Percentiles rank a stretch among this genome's conserved stretches.
Conservation (phyloP, 1,140 invertebrate species). For the Bombus picipes region DNA sequence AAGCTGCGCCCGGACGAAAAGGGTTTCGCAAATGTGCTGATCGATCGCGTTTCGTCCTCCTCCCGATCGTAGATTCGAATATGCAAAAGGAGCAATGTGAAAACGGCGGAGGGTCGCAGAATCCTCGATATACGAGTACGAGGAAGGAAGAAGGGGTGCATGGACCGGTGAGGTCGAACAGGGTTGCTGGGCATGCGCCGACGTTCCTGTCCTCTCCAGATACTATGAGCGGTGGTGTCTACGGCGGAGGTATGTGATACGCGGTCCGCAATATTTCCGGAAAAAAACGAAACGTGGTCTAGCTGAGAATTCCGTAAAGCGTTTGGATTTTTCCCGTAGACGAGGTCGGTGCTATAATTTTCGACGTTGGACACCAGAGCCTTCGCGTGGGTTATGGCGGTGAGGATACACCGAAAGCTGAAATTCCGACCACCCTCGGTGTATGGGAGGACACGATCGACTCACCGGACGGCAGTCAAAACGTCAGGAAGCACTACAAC, state of each 20-base stretch:
- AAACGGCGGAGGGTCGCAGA: slow-evolving; percentile 13
- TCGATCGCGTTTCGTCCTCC: slow-evolving; percentile 41
- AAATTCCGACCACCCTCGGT: slow-evolving; percentile 93
- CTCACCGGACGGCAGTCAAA: slow-evolving; percentile 59
- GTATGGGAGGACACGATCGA: slow-evolving; percentile 86
- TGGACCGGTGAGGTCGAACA: slow-evolving; percentile 50
- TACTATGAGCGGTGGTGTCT: slow-evolving; percentile 83
- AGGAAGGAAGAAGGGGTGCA: slow-evolving; percentile 1
- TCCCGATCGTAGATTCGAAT: slow-evolving; percentile 35
- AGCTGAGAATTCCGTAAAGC: not conserved
- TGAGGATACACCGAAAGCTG: slow-evolving; percentile 96
- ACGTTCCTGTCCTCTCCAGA: slow-evolving; percentile 57
- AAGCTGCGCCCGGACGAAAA: not conserved
- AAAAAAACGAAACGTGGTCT: not conserved
- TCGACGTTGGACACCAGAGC: slow-evolving; percentile 89
- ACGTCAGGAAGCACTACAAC: slow-evolving; percentile 73
- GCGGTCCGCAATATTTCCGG: slow-evolving; percentile 47
- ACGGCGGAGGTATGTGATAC: slow-evolving; percentile 80
- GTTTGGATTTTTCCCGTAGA: slow-evolving; percentile 78
- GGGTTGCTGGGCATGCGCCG: slow-evolving; percentile 67
- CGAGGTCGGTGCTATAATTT: slow-evolving; percentile 91
- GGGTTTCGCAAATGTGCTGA: not conserved
- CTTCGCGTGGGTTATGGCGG: slow-evolving; percentile 94
- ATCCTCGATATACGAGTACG: slow-evolving; percentile 22
- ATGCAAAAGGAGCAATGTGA: slow-evolving; percentile 37